Evolutionary conservation across 2,888 invertebrate species (phyloP), one percentile per base, ranked within the genome.

Genomic region (Drosophila ezoana): DNA sequence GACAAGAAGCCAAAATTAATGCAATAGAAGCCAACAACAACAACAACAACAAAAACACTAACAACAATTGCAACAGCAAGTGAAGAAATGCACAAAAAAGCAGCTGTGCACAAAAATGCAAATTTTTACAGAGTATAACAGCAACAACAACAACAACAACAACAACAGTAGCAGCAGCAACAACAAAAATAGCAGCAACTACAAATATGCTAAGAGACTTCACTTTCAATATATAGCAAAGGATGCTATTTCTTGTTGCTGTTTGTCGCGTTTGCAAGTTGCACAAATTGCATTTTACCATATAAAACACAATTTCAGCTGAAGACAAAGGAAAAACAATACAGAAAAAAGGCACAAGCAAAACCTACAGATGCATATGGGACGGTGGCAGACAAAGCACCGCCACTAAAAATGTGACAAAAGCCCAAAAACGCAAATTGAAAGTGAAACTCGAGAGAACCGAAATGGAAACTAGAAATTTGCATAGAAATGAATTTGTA

Each of bases 211-310:
- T 85, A 81, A 83, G 88, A 87, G 88, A 89, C 87, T 89, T 85
- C 84, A 85, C 85, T 85, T 89, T 85, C 89, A 88, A 86, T 85
- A 79, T 89, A 85, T 69, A 85, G 82, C 72, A 87, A 85, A 89
- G 90, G 89, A 89, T 85, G 85, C 78, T 66, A 77, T 78, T 85
- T 81, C 54, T 76, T 81, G 82, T 67, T 87, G 76, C 67, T 86
- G 77, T 88, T 89, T 88, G 89, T 89, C 84, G 87, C 81, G 87
- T 67, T 89, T 83, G 84, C 81, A 64, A 89, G 87, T 89, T 89
- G 90, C 90, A 87, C 89, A 86, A 86, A 87, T 87, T 87, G 87
- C 90, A 87, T 89, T 89, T 87, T 84, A 81, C 90, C 90, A 89
- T 89, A 90, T 89, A 89, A 90, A 89, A 87, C 80, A 76, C 86